Base-by-base conservation (phyloP, 2,888 invertebrate genomes). In the Melieria picta region DNA sequence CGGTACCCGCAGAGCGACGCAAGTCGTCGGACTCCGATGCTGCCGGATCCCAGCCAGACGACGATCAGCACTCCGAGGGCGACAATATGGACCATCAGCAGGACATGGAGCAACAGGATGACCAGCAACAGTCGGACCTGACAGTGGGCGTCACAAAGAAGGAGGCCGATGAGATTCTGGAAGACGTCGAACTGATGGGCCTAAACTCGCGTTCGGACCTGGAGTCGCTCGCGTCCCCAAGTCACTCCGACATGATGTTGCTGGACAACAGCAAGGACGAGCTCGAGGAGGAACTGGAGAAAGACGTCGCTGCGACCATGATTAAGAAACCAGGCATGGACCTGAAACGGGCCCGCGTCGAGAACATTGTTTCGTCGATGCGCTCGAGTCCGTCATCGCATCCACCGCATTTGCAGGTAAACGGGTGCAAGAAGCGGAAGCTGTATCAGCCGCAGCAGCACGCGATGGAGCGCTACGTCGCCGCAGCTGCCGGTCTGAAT, bases 361-460 rank as follows among this genome's bases (percentile, higher is more conserved):
- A 98, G 88, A 96, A 96, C 87, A 97, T 98, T 82, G 95, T 97
- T 80, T 96, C 95, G 78, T 94, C 94, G 77, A 97, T 97, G 94
- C 91, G 96, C 76, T 93, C 94, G 77, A 94, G 94, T 84, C 95
- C 95, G 55, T 93, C 92, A 75, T 90, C 88, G 10, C 83, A 88
- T 72, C 90, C 90, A 79, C 90, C 91, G 1, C 92, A 93, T 85
- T 79, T 85, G 11, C 86, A 85, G 78, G 86, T 86, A 9, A 96
- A 96, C 88, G 96, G 97, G 64, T 97, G 96, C 88, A 97, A 97
- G 87, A 98, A 98, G 87, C 91, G 98, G 63, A 98, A 98, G 87
- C 90, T 97, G 47, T 97, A 97, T 85, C 96, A 97, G 83, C 98
- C 98, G 10, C 96, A 97, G 86, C 97, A 97, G 83, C 96, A 97